A percentile compares a stretch with the other conserved stretches of the same genome.
These are phyloP conservation scores for Butorides virescens DNA, from an alignment of 2,113 vertebrate genomes.

Conservation along the genomic window DNA sequence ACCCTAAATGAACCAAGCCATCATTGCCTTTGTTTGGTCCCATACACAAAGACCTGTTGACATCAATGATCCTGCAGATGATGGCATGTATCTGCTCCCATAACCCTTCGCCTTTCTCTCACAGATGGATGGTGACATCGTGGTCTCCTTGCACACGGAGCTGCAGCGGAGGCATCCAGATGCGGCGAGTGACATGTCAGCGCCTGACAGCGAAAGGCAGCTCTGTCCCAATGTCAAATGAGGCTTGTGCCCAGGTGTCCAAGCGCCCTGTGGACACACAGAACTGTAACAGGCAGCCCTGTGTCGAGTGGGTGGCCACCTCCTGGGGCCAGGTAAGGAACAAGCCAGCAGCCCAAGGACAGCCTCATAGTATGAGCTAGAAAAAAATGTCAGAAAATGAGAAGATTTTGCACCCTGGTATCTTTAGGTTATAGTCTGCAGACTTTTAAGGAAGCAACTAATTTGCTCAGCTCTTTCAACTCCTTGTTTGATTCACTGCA, in stretches of 20 bases:
- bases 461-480: not conserved
- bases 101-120: not conserved
- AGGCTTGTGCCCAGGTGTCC: slow-evolving; percentile 69
- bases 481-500: not conserved
- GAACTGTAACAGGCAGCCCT: slow-evolving; percentile 82
- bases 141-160: slow-evolving; percentile 88
- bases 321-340: slow-evolving; percentile 86
- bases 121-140: slow-evolving; percentile 87
- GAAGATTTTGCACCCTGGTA: not conserved
- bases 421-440: not conserved
- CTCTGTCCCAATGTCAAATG: slow-evolving; percentile 65
- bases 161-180: slow-evolving; percentile 88
- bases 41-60: not conserved
- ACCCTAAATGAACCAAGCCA: not conserved
- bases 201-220: slow-evolving; percentile 72
- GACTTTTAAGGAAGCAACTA: not conserved
- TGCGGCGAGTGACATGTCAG: slow-evolving; percentile 84
- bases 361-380: not conserved
- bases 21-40: not conserved
- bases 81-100: not conserved
- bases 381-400: not conserved
- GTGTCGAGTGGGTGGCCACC: slow-evolving; percentile 83
- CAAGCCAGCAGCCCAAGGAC: not conserved
- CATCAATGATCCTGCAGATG: not conserved
- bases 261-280: slow-evolving; percentile 82